Percentiles rank a stretch among this genome's conserved stretches.
Conservation (phyloP, 2,113 vertebrate genomes). For the Bos javanicus region DNA sequence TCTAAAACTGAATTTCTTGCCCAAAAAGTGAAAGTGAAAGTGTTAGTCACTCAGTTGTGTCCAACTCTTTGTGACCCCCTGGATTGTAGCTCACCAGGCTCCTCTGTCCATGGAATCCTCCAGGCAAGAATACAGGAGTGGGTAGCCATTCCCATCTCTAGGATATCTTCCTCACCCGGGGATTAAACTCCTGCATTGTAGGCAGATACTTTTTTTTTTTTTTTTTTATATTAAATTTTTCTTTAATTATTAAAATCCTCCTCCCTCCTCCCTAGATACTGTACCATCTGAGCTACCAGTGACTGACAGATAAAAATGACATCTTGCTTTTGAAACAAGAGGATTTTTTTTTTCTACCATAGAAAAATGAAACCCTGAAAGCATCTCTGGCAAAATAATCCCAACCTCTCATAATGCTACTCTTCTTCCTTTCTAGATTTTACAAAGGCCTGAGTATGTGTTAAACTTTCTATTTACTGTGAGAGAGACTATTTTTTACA, state of each 20-base stretch:
- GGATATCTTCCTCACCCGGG: neutral
- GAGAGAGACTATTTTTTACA: neutral
- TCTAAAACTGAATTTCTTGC: neutral
- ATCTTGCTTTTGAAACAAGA: neutral
- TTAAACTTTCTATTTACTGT: no score
- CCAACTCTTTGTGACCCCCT: neutral
- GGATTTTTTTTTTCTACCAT: neutral
- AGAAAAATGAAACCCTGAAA: neutral
- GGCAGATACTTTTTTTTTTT: no score
- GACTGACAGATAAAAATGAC: neutral
- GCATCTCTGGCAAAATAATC: neutral
- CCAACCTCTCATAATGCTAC: neutral
- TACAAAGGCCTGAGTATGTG: neutral
- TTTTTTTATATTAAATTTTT: no score
- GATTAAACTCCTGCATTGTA: neutral
- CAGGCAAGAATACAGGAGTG: neutral
- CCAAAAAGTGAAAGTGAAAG: neutral
- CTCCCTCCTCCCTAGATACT: no score
- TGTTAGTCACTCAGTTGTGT: neutral
- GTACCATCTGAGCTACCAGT: neutral
- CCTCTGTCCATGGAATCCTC: neutral
- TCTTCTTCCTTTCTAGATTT: neutral
- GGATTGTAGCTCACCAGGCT: neutral
- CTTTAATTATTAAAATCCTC: no score
- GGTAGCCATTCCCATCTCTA: neutral